Conservation (phyloP, 2,797 vertebrate species). For the Orestias chungarensis region DNA sequence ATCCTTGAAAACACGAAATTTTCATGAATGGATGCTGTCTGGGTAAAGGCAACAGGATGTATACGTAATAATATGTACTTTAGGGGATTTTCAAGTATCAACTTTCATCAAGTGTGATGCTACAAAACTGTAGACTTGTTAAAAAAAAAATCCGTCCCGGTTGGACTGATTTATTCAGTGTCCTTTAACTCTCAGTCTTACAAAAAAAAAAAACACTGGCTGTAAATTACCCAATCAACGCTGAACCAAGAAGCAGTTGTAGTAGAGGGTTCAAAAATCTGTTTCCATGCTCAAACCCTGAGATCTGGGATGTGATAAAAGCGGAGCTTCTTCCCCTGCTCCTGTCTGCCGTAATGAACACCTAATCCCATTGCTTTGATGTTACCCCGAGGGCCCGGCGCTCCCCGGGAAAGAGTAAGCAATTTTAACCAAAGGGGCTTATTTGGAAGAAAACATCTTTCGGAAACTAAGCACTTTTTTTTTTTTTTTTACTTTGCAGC, state of each 20-base stretch:
- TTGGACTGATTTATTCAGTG: conserved; percentile 5
- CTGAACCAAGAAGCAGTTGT: neutral
- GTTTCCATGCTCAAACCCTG: conserved; percentile 2
- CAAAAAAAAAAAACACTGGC: neutral
- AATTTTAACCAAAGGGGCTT: conserved; percentile 12
- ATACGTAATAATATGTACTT: too few relatives aligned
- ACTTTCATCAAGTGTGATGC: neutral
- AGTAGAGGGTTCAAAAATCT: neutral
- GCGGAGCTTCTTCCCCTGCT: conserved; percentile 4
- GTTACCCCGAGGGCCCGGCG: conserved; percentile 22
- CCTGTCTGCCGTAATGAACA: conserved; percentile 26
- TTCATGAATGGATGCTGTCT: too few relatives aligned
- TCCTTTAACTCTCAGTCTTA: neutral
- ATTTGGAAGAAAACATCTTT: conserved; percentile 33
- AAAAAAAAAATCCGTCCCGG: neutral
- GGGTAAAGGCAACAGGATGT: too few relatives aligned
- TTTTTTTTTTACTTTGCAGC: too few relatives aligned
- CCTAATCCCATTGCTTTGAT: conserved; percentile 51
- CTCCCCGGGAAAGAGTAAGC: conserved; percentile 17
- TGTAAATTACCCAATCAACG: neutral
- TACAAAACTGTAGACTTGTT: neutral
- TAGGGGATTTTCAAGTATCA: too few relatives aligned
- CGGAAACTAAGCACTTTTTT: conserved; percentile 19
- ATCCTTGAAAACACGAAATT: too few relatives aligned
- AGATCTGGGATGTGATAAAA: neutral